Base-by-base conservation (phyloP, 2,113 vertebrate genomes). In the Sinocyclocheilus grahami region DNA sequence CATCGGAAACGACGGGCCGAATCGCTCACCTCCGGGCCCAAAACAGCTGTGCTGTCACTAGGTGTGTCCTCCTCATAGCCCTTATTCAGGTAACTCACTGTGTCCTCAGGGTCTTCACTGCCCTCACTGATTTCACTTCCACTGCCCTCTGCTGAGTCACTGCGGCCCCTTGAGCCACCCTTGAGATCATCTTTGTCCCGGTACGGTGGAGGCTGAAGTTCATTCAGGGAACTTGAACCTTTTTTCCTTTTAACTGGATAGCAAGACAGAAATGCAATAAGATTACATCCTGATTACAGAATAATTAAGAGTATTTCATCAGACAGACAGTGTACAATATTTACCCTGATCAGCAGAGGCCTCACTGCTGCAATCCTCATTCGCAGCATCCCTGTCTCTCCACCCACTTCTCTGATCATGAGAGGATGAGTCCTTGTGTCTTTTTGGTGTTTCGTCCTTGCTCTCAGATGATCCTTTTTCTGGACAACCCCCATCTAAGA, bases 41-140 rank as follows among this genome's bases (percentile, higher is more conserved):
- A 95, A 78, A 98, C 96, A 0, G 97, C 97, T 0, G 97, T 99
- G 94, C 98, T 99, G 90, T 99, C 97, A 22, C 97, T 99, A 0
- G 97, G 97, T 30, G 96, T 96, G 81, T 99, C 98, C 92, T 99
- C 98, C 89, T 98, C 97, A 0, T 95, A 97, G 78, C 93, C 97
- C 93, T 98, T 99, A 90, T 97, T 97, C 89, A 95, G 95, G 89
- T 96, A 97, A 91, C 96, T 97, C 91, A 96, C 96, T 0, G 96
- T 94, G 93, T 98, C 97, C 0, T 95, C 97, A 0, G 94, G 96
- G 53, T 96, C 97, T 0, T 89, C 94, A 82, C 96, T 98, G 90
- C 94, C 96, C 91, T 98, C 97, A 12, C 51, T 80, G 24, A 55
- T 67, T 96, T 98, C 67, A 39, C 79, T 74, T 86, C 88, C 89